phyloP scores from a whole-genome alignment of 2,888 invertebrate species.

The Leptinotarsa haldemani region DNA sequence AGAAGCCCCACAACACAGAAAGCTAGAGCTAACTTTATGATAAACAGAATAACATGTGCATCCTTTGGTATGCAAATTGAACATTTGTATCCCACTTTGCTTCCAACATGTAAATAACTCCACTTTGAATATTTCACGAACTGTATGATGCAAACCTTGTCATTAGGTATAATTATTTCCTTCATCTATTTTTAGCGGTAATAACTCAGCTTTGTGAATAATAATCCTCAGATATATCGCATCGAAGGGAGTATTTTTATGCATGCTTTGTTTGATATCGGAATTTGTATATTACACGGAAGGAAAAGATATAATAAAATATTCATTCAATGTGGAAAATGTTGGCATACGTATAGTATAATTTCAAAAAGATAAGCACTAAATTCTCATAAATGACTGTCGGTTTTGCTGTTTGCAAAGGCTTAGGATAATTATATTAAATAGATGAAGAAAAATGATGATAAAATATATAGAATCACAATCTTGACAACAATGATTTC shows the following conservation, averaged over 20 bases:
- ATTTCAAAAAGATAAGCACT: too few relatives aligned
- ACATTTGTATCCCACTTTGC: constrained; percentile 22
- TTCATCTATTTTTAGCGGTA: constrained; percentile 1
- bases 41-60: constrained; percentile 25
- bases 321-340: too few relatives aligned
- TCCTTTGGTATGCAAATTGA: constrained; percentile 28
- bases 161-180: constrained; percentile 16
- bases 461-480: too few relatives aligned
- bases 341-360: too few relatives aligned
- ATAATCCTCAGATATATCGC: not conserved
- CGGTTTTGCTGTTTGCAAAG: too few relatives aligned
- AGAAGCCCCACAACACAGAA: not conserved
- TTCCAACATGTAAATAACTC: constrained; percentile 25
- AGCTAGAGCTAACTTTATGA: constrained; percentile 20
- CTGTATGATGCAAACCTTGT: constrained; percentile 10
- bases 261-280: not conserved
- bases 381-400: too few relatives aligned
- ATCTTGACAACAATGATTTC: too few relatives aligned
- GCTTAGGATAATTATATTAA: too few relatives aligned
- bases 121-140: constrained; percentile 24
- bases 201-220: constrained; percentile 13
- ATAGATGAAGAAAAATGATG: too few relatives aligned
- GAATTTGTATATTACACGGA: not conserved
- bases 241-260: not conserved
- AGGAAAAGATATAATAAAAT: too few relatives aligned